A percentile compares a stretch with the other conserved stretches of the same genome.
These are phyloP conservation scores for Xiphophorus maculatus DNA, from an alignment of 2,113 vertebrate genomes.

Conservation along the genomic window DNA sequence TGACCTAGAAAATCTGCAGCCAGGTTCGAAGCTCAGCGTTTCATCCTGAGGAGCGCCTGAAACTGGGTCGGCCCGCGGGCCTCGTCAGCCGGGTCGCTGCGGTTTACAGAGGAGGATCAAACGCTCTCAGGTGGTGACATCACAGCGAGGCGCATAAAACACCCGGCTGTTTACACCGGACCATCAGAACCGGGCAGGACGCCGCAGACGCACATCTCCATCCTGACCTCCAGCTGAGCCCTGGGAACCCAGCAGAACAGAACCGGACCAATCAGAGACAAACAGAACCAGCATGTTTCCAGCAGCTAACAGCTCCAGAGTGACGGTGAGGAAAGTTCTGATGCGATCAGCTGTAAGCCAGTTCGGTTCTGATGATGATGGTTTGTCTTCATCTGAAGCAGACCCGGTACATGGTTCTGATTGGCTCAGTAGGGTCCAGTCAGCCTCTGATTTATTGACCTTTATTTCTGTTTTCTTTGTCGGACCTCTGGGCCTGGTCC, in stretches of 20 bases:
- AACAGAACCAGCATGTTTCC: constrained; percentile 27
- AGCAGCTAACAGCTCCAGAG: not conserved
- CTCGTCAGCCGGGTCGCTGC: constrained; percentile 12
- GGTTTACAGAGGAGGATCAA: constrained; percentile 51
- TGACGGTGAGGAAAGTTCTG: constrained; percentile 29
- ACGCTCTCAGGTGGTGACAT: constrained; percentile 35
- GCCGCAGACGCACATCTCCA: not conserved
- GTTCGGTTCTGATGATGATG: too few species aligned
- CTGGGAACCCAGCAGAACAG: not conserved
- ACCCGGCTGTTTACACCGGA: not conserved
- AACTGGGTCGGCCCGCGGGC: constrained; percentile 52
- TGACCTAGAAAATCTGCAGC: constrained; percentile 52
- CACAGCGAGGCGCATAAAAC: constrained; percentile 46
- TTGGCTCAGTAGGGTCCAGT: too few species aligned
- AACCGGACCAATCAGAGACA: not conserved
- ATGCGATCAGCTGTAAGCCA: too few species aligned
- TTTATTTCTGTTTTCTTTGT: not conserved
- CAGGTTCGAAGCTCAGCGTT: not conserved
- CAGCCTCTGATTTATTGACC: not conserved
- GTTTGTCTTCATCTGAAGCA: too few species aligned
- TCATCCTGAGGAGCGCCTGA: not conserved
- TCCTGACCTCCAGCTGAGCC: constrained; percentile 36
- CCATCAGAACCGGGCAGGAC: constrained; percentile 13
- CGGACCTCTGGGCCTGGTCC: not conserved
- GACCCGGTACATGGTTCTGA: too few species aligned